Percentiles rank a stretch among this genome's conserved stretches.
Conservation (phyloP, 2,888 invertebrate species). For the Andrena praecox region DNA sequence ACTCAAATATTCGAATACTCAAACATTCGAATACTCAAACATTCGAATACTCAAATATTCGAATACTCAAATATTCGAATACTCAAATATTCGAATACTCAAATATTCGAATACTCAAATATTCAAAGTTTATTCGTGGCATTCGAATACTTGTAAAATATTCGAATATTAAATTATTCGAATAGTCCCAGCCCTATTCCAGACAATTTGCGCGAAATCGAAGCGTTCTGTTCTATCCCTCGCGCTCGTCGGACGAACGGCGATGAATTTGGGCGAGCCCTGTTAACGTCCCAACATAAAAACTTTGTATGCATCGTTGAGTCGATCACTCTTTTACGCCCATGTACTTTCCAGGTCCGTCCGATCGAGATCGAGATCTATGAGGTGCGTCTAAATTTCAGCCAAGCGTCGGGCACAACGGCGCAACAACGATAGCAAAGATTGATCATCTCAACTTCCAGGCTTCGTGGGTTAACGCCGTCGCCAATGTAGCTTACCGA, state of each 20-base stretch:
- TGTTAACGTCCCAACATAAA: not conserved
- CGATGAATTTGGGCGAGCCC: slow-evolving; percentile 31
- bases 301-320: not conserved
- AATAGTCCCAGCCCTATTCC: not conserved
- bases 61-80: no score
- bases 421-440: no score
- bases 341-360: slow-evolving; percentile 55
- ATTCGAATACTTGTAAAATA: no score
- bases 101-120: no score
- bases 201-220: not conserved
- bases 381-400: slow-evolving; percentile 37
- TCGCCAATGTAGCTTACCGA: not conserved
- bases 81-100: no score
- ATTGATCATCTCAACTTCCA: not conserved
- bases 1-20: no score
- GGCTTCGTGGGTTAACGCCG: not conserved
- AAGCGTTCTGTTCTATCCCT: slow-evolving; percentile 15
- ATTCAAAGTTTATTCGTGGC: no score
- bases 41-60: no score
- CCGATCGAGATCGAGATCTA: slow-evolving; percentile 62
- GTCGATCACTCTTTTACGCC: not conserved
- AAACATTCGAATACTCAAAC: no score
- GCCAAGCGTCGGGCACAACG: slow-evolving; percentile 8
- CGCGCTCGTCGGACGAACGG: slow-evolving; percentile 47
- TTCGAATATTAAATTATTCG: no score